phyloP scores from a whole-genome alignment of 2,113 vertebrate genomes.

The Sclerurus mexicanus region DNA sequence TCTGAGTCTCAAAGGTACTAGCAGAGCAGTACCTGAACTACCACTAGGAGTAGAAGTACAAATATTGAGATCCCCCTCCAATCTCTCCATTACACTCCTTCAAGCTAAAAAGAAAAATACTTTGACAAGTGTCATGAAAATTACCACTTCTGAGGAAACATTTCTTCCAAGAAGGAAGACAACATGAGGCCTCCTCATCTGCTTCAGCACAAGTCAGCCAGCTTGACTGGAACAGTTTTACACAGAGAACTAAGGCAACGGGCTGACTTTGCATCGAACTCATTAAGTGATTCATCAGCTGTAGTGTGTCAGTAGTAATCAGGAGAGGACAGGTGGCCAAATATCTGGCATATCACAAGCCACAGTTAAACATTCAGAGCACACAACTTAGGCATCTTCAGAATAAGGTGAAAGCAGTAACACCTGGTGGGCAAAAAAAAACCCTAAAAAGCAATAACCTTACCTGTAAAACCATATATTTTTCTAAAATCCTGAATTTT shows the following conservation, averaged over 20 bases:
- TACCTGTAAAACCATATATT: background rate
- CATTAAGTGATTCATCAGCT: background rate
- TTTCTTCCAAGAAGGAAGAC: background rate
- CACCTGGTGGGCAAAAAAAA: background rate
- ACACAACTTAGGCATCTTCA: background rate
- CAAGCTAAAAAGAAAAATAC: background rate
- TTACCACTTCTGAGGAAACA: background rate
- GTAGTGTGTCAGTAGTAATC: background rate
- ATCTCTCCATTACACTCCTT: background rate
- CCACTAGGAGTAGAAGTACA: rapidly evolving
- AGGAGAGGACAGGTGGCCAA: background rate
- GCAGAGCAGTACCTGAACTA: background rate
- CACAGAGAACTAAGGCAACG: background rate
- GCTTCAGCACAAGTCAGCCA: background rate
- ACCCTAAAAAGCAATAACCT: background rate
- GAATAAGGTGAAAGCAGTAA: background rate
- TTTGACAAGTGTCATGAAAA: background rate
- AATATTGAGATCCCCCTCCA: background rate
- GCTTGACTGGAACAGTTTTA: background rate
- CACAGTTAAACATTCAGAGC: background rate
- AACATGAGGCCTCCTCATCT: background rate
- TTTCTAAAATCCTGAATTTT: background rate
- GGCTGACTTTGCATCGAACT: background rate
- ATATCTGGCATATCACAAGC: background rate
- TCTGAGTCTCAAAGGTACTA: background rate